These are phyloP conservation scores for Gallinago stenura DNA, from an alignment of 2,797 vertebrate species.

Conservation along the genomic window DNA sequence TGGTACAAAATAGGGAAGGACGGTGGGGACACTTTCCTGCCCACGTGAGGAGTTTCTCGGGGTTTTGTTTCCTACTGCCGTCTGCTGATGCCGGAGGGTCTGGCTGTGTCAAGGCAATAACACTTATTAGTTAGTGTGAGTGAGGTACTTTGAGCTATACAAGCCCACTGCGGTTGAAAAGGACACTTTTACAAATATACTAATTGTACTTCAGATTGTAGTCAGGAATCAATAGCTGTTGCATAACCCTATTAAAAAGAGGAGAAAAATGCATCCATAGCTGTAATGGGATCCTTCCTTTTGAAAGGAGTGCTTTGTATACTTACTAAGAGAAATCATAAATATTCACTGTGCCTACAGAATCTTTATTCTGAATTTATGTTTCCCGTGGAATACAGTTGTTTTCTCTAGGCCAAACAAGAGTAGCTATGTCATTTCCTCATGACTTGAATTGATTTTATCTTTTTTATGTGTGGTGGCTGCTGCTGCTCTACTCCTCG, in stretches of 20 bases:
- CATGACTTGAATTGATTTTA: constrained; percentile 3
- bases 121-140: neutral
- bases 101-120: neutral
- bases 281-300: constrained; percentile 15
- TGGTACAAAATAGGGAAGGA: neutral
- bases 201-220: neutral
- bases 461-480: neutral
- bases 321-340: constrained; percentile 20
- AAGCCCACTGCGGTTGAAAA: constrained; percentile 36
- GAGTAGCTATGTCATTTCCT: neutral
- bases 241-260: constrained; percentile 31
- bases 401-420: constrained; percentile 18
- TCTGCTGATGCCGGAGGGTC: neutral
- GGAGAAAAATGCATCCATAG: constrained; percentile 34
- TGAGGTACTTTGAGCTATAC: neutral
- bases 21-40: neutral
- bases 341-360: neutral
- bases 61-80: neutral
- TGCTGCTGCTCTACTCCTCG: neutral
- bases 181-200: neutral
- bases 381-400: neutral
- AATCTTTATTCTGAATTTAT: constrained; percentile 29
- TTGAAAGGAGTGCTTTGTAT: constrained; percentile 39
- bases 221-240: constrained; percentile 50
- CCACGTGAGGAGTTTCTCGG: neutral